Evolutionary conservation across 2,797 vertebrate genomes (phyloP), one percentile per base, ranked within the genome.

Genomic region (Chromis chromis): DNA sequence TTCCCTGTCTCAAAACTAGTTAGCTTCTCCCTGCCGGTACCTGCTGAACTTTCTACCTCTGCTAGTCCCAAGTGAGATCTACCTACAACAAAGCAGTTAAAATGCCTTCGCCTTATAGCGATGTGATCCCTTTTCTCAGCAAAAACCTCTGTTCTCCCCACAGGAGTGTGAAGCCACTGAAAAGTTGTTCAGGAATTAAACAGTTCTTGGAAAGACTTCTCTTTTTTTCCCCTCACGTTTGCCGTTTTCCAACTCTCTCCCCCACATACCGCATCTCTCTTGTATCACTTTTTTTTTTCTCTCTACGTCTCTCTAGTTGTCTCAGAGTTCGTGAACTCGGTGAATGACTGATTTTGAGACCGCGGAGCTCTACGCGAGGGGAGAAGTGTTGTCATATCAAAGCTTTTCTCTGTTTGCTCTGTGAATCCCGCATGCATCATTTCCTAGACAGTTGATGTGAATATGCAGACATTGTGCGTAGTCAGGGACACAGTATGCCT

Each of bases 1-100:
- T 22, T 80, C 44, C n/a, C 19, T 2, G 11, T 68, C 46, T 71
- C 21, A 3, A 54, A 85, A 84, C 48, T 79, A 81, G 77, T 83
- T 70, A 54, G 60, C 68, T 77, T 79, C 68, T 79, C 46, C 70
- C 28, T 27, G 25, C 21, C 44, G 4, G 24, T 54, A 81, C 72
- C 80, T 68, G 78, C 57, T 90, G 81, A 92, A 91, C 88, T 83
- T 84, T 78, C 59, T 84, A 91, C 83, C 89, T 89, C 68, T 54
- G 54, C 77, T 13, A 25, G 40, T 79, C 85, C 73, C 82, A n/a
- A 22, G 64, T 56, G 85, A 85, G 65, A 66, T 66, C 19, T 60
- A 58, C 75, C 79, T 66, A 74, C 84, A 68, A 88, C 78, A 74
- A 88, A 82, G 79, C 44, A 72, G 74, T 33, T 65, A 67, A 66